Evolutionary conservation across 2,888 invertebrate species (phyloP).

Genomic region (Oligia strigilis): DNA sequence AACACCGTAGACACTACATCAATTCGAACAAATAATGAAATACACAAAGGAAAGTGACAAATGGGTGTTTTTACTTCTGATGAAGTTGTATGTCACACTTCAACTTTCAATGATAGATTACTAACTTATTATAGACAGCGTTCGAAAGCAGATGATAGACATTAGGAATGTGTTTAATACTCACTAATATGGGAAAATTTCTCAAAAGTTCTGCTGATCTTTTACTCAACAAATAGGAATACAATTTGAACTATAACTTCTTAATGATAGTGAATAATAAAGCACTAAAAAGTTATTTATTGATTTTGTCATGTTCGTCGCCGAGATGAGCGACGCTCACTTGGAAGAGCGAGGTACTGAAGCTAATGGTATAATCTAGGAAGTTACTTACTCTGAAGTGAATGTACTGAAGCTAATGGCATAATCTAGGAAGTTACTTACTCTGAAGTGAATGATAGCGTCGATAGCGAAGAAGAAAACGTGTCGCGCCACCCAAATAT

Average conservation of each 20-base stretch:
- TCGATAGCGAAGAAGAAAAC: too few relatives aligned
- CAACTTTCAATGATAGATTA: slow-evolving; percentile 6
- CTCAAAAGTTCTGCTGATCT: background rate
- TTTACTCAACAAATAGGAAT: background rate
- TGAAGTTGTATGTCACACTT: slow-evolving; percentile 8
- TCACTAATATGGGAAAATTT: background rate
- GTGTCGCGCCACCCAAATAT: background rate
- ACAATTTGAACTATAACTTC: background rate
- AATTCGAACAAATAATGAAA: slow-evolving; percentile 1
- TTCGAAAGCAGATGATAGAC: background rate
- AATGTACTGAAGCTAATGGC: too few relatives aligned
- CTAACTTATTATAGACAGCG: slow-evolving; percentile 27
- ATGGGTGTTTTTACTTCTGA: slow-evolving; percentile 3
- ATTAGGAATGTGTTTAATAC: background rate
- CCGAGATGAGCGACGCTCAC: background rate
- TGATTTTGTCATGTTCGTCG: background rate
- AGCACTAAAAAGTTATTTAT: slow-evolving; percentile 20
- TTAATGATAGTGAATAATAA: background rate
- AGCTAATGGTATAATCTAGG: background rate
- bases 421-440: background rate
- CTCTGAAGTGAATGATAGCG: background rate
- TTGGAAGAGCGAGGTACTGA: background rate
- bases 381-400: background rate
- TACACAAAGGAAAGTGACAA: slow-evolving; percentile 8
- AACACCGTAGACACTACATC: background rate